Conservation (phyloP, 1,140 invertebrate species). For the Brachionus manjavacas region DNA sequence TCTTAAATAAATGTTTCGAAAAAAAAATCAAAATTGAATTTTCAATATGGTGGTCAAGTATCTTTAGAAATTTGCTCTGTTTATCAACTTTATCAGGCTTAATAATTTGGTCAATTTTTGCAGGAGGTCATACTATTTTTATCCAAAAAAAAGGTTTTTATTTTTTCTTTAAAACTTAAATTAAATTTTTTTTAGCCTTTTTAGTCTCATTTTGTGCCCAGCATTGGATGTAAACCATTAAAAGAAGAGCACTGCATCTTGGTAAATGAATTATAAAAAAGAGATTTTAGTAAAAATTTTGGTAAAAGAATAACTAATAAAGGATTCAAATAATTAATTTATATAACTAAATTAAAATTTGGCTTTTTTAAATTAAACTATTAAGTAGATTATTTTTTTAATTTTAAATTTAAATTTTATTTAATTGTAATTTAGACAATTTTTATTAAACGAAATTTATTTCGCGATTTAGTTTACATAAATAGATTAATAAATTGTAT, state of each 20-base stretch:
- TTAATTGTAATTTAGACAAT: background rate
- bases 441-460: background rate
- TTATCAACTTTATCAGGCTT: slow-evolving; percentile 16
- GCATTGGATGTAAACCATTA: background rate
- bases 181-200: background rate
- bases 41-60: slow-evolving; percentile 26
- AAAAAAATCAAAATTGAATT: no score
- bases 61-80: background rate
- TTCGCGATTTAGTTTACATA: background rate
- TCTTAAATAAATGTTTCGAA: no score
- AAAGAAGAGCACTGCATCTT: background rate
- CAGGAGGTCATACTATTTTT: background rate
- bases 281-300: background rate
- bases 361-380: background rate
- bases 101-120: background rate
- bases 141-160: background rate
- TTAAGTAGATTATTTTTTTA: background rate
- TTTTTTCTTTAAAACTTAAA: background rate
- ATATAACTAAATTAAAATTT: background rate
- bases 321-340: background rate
- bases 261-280: background rate
- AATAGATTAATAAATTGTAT: background rate
- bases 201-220: background rate
- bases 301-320: background rate
- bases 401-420: background rate